A percentile compares a stretch with the other conserved stretches of the same genome.
phyloP scores from a whole-genome alignment of 2,113 vertebrate genomes.

The Trematomus loennbergii region DNA sequence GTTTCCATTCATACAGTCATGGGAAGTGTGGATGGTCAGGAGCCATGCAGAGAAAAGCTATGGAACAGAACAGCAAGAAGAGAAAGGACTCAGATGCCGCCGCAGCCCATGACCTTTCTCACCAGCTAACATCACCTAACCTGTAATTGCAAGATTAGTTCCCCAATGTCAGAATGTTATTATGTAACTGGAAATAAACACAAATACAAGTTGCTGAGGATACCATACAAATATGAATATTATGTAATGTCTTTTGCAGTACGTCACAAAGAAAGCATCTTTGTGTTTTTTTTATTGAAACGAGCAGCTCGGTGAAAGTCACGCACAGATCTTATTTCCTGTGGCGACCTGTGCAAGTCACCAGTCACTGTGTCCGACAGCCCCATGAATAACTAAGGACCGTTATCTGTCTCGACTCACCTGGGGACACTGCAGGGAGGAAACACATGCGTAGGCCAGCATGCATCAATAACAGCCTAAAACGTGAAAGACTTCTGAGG shows the following conservation, averaged over 20 bases:
- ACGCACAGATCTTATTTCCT: slow-evolving; percentile 34
- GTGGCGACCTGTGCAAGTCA: slow-evolving; percentile 47
- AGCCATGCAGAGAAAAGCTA: slow-evolving; percentile 52
- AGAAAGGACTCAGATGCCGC: slow-evolving; percentile 31
- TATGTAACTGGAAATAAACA: slow-evolving; percentile 14
- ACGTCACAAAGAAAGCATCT: not conserved
- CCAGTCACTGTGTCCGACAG: slow-evolving; percentile 65
- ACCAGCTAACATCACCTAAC: slow-evolving; percentile 32
- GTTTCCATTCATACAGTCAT: slow-evolving; percentile 50
- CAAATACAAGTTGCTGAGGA: not conserved
- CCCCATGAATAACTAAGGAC: slow-evolving; percentile 72
- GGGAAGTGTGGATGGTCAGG: slow-evolving; percentile 34
- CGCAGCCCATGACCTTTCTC: slow-evolving; percentile 54
- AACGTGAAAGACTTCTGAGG: slow-evolving; percentile 39
- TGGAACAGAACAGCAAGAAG: slow-evolving; percentile 59
- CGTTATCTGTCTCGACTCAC: slow-evolving; percentile 65
- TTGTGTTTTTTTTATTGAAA: not conserved
- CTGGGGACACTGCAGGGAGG: slow-evolving; percentile 49
- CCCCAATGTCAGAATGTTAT: slow-evolving; percentile 41
- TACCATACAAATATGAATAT: not conserved
- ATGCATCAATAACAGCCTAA: slow-evolving; percentile 61
- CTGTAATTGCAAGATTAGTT: slow-evolving; percentile 42
- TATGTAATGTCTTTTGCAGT: slow-evolving; percentile 5
- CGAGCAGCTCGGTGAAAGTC: slow-evolving; percentile 17
- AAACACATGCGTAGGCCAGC: slow-evolving; percentile 65